A percentile compares a stretch with the other conserved stretches of the same genome.
Conservation (phyloP, 2,888 invertebrate species). For the Diaphora mendica region DNA sequence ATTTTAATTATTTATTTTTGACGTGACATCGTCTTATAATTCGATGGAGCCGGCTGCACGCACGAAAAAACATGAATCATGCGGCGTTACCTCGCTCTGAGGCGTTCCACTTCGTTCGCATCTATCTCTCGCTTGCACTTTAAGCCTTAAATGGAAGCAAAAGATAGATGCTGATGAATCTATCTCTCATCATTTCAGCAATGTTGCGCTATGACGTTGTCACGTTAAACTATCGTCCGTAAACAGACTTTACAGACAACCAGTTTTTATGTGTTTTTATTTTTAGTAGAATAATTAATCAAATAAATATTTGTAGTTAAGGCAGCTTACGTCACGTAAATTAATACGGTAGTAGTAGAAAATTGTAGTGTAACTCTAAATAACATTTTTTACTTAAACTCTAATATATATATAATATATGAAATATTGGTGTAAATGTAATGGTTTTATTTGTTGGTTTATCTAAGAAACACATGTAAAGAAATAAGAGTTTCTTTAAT, state of each 20-base stretch:
- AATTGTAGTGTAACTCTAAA: constrained; percentile 1
- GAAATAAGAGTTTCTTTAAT: not conserved
- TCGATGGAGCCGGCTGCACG: too few relatives aligned
- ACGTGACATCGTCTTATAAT: too few relatives aligned
- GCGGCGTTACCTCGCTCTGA: too few relatives aligned
- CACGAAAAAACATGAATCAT: too few relatives aligned
- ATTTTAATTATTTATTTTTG: not conserved
- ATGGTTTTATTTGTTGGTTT: not conserved
- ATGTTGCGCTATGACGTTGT: too few relatives aligned
- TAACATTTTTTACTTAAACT: constrained; percentile 16
- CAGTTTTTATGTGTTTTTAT: not conserved
- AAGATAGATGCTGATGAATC: too few relatives aligned
- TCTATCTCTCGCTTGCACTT: too few relatives aligned
- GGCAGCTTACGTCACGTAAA: not conserved
- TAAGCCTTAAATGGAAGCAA: too few relatives aligned
- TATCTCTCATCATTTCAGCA: too few relatives aligned
- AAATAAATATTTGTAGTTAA: not conserved
- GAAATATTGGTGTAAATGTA: not conserved
- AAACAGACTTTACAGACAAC: too few relatives aligned
- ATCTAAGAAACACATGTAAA: not conserved
- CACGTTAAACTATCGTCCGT: too few relatives aligned
- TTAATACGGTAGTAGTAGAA: not conserved
- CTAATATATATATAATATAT: constrained; percentile 12
- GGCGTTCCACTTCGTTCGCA: too few relatives aligned
- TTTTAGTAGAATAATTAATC: not conserved